Evolutionary conservation across 2,888 invertebrate genomes (phyloP).

Genomic region (Eretmocerus hayati): DNA sequence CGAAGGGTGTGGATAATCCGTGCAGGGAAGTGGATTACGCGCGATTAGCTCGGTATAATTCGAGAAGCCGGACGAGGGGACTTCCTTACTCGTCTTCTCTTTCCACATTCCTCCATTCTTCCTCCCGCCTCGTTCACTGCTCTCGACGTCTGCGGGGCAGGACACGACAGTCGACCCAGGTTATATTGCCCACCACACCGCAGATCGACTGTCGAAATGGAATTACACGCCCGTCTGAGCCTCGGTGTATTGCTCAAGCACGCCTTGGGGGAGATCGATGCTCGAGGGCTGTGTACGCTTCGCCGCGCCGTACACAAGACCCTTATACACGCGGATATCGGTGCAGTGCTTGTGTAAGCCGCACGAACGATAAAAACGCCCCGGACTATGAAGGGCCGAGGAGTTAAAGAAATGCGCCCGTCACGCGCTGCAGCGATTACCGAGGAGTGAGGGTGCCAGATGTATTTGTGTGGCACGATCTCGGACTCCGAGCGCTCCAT

Average conservation of each 20-base stretch:
- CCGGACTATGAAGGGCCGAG: neutral
- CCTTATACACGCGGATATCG: too few relatives aligned
- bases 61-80: conserved; percentile 10
- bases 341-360: neutral
- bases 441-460: neutral
- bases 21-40: conserved; percentile 13
- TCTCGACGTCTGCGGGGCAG: too few relatives aligned
- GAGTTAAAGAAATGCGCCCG: neutral
- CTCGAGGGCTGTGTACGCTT: too few relatives aligned
- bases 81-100: neutral
- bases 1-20: conserved; percentile 15
- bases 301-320: neutral
- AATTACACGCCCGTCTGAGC: conserved; percentile 16
- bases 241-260: conserved; percentile 6
- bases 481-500: neutral
- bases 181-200: neutral
- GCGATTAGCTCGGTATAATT: conserved; percentile 18
- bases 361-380: conserved; percentile 6
- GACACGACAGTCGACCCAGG: too few relatives aligned
- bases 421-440: conserved; percentile 11
- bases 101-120: too few relatives aligned
- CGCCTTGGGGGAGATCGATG: conserved; percentile 17
- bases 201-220: conserved; percentile 16
- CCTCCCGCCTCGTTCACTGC: too few relatives aligned
- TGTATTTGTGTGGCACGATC: neutral